Evolutionary conservation across 2,113 vertebrate species (phyloP), one percentile per base, ranked within the genome.

Genomic region (Centropus bengalensis): DNA sequence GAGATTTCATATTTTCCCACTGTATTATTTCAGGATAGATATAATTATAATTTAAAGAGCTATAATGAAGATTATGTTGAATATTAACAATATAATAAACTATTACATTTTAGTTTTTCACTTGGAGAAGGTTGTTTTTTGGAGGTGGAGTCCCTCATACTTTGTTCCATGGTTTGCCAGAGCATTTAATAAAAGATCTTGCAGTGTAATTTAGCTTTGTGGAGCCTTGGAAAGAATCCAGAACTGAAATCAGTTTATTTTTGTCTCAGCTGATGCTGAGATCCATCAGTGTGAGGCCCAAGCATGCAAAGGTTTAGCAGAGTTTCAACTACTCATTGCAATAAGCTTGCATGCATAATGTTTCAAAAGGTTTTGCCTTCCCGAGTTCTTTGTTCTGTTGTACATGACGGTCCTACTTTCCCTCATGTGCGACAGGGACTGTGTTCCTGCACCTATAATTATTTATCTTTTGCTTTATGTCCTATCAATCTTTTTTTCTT

Each of bases 11-110:
- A 52, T 86, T 63, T 71, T 81, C 49, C 36, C 16, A 55, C 32
- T 19, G 76, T 54, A 36, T 74, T 52, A 83, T 82, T 93, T 85
- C 75, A 59, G 30, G 33, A 73, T 2, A 63, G 32, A 45, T 71
- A 40, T 4, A 71, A 66, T 59, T 20, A 15, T 78, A 47, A 81
- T 93, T 88, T 64, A 84, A 73, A 95, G 66, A 93, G 54, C 19
- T 76, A 14, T 36, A 12, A 20, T 40, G 30, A 93, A 80, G 30
- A n/a, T 67, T 67, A 17, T 59, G 18, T 7, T 75, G 71, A 79
- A 82, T 17, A 56, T 82, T n/a, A 71, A 40, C 13, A 74, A 55
- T n/a, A 27, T 47, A 81, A 59, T 32, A 26, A 77, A 63, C 14
- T 15, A 15, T 12, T 45, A 49, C 26, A 33, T 59, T 23, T 75